Evolutionary conservation across 2,888 invertebrate species (phyloP).

Genomic region (Microchrysa polita): DNA sequence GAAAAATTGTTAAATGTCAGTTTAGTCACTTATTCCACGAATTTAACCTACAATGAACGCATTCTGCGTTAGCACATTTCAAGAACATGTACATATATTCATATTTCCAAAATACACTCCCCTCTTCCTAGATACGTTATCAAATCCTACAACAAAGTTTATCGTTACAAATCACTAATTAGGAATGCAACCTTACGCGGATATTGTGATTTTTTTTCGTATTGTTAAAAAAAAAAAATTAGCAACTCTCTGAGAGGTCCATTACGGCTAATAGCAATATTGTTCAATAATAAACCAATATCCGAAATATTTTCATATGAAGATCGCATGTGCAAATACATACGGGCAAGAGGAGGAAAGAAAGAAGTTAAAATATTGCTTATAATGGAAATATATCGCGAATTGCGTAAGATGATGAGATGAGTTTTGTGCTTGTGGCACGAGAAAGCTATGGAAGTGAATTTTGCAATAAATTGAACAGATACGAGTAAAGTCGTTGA

Average conservation of each 20-base stretch:
- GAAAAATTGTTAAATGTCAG: too few relatives aligned
- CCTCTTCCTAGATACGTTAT: too few relatives aligned
- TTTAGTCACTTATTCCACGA: too few relatives aligned
- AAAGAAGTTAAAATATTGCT: too few relatives aligned
- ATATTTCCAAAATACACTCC: too few relatives aligned
- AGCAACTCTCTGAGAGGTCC: slow-evolving; percentile 20
- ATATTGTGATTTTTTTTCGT: not conserved
- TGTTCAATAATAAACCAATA: not conserved
- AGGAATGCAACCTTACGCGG: not conserved
- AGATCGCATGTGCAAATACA: not conserved
- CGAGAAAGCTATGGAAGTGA: too few relatives aligned
- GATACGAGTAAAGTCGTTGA: too few relatives aligned
- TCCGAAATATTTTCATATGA: not conserved
- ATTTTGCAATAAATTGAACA: too few relatives aligned
- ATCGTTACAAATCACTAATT: not conserved
- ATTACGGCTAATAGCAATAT: not conserved
- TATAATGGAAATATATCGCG: not conserved
- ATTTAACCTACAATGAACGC: too few relatives aligned
- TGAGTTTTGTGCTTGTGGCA: not conserved
- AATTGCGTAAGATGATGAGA: not conserved
- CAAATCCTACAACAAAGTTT: too few relatives aligned
- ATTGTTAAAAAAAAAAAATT: slow-evolving; percentile 12
- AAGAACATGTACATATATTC: too few relatives aligned
- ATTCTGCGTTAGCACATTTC: too few relatives aligned
- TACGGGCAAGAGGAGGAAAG: not conserved